Evolutionary conservation across 2,888 invertebrate genomes (phyloP).

Genomic region (Plutella xylostella): DNA sequence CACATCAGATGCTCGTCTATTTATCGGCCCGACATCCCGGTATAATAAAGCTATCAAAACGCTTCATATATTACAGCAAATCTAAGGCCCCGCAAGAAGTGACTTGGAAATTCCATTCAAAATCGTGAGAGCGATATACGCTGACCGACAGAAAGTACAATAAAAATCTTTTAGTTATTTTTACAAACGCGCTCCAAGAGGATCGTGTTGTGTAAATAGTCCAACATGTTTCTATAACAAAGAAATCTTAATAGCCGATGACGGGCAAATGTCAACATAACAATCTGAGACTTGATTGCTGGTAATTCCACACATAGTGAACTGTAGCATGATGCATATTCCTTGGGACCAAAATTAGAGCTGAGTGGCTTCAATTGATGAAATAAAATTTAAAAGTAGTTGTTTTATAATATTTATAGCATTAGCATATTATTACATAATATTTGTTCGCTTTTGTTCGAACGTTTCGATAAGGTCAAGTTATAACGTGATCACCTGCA

Average conservation of each 20-base stretch:
- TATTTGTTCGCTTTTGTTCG: no score
- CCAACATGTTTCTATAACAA: constrained; percentile 67
- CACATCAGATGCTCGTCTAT: constrained; percentile 43
- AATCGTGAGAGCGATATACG: constrained; percentile 56
- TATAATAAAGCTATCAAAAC: constrained; percentile 61
- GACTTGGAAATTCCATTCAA: constrained; percentile 64
- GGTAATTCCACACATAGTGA: constrained; percentile 45
- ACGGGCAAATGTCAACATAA: constrained; percentile 64
- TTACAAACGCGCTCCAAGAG: constrained; percentile 52
- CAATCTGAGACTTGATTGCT: constrained; percentile 65
- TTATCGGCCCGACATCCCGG: constrained; percentile 44
- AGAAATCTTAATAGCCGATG: constrained; percentile 69
- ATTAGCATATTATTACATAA: no score
- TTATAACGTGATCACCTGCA: constrained; percentile 24
- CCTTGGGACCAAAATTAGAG: no score
- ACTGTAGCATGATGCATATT: no score
- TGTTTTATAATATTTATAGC: no score
- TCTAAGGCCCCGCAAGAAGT: constrained; percentile 58
- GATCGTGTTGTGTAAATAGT: constrained; percentile 68
- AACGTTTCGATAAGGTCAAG: constrained; percentile 43
- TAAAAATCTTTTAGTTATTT: constrained; percentile 53
- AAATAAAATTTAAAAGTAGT: constrained; percentile 38
- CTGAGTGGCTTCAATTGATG: constrained; percentile 19
- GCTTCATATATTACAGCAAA: constrained; percentile 59
- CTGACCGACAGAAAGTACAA: constrained; percentile 41